Conservation (phyloP, 1,140 invertebrate species). For the Phocides pigmalion region DNA sequence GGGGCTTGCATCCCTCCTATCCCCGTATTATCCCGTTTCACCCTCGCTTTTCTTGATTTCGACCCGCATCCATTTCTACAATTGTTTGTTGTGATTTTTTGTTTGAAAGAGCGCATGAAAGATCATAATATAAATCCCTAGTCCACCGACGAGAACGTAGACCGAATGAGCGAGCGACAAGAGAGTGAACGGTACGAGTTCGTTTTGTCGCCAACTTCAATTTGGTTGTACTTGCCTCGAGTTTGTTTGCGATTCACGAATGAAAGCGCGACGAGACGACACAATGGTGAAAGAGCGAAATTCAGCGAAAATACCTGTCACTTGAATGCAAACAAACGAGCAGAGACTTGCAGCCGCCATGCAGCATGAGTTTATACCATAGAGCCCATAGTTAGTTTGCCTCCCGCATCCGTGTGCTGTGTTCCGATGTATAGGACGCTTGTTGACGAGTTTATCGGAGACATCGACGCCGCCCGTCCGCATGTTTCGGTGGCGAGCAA, state of each 20-base stretch:
- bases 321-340: slow-evolving; percentile 58
- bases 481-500: slow-evolving; percentile 67
- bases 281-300: slow-evolving; percentile 75
- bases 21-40: slow-evolving; percentile 34
- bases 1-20: slow-evolving; percentile 64
- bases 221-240: slow-evolving; percentile 74
- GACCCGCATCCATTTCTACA: slow-evolving; percentile 54
- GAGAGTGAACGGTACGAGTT: slow-evolving; percentile 10
- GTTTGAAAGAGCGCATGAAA: slow-evolving; percentile 51
- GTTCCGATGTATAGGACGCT: slow-evolving; percentile 49
- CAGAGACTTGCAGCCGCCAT: slow-evolving; percentile 44
- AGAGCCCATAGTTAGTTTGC: slow-evolving; percentile 58
- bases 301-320: slow-evolving; percentile 72
- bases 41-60: slow-evolving; percentile 59
- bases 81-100: slow-evolving; percentile 48
- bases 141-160: slow-evolving; percentile 21
- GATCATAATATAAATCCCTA: slow-evolving; percentile 27
- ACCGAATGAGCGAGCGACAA: slow-evolving; percentile 34
- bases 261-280: slow-evolving; percentile 49
- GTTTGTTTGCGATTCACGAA: slow-evolving; percentile 71
- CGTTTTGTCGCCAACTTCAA: slow-evolving; percentile 50
- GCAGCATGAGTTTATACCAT: slow-evolving; percentile 63
- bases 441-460: slow-evolving; percentile 43
- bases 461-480: slow-evolving; percentile 58
- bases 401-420: slow-evolving; percentile 67